A percentile compares a stretch with the other conserved stretches of the same genome.
These are phyloP conservation scores for Bujurquina vittata DNA, from an alignment of 2,113 vertebrate genomes.

Conservation along the genomic window DNA sequence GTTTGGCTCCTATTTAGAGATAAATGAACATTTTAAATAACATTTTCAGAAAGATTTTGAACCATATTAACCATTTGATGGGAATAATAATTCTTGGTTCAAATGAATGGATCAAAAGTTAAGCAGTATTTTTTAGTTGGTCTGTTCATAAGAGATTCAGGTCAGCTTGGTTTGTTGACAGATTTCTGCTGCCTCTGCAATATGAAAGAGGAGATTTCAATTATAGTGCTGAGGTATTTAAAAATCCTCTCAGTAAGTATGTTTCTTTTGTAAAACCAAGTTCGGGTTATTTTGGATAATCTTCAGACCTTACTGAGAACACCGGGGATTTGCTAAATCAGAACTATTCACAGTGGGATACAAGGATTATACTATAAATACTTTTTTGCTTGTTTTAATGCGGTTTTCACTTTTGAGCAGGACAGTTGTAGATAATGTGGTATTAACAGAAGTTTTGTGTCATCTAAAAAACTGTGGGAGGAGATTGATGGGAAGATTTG, in stretches of 20 bases:
- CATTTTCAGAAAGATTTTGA: no score
- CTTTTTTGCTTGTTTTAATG: background rate
- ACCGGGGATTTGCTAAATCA: background rate
- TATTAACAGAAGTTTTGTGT: background rate
- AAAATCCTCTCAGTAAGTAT: background rate
- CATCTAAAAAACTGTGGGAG: background rate
- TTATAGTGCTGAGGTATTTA: background rate
- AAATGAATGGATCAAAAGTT: no score
- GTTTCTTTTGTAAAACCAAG: background rate
- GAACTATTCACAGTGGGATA: background rate
- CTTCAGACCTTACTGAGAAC: background rate
- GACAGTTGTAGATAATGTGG: background rate
- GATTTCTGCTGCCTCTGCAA: background rate
- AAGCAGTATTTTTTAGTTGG: no score
- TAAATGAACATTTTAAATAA: background rate
- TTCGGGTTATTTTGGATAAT: background rate
- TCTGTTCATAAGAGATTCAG: accelerated
- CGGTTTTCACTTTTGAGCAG: background rate
- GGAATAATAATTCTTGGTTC: no score
- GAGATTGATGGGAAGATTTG: background rate
- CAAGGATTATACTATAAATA: background rate
- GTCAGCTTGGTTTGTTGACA: background rate
- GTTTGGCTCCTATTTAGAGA: background rate
- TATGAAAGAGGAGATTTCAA: background rate
- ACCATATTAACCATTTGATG: no score